Evolutionary conservation across 1,140 invertebrate genomes (phyloP).

Genomic region (Drosophila willistoni): DNA sequence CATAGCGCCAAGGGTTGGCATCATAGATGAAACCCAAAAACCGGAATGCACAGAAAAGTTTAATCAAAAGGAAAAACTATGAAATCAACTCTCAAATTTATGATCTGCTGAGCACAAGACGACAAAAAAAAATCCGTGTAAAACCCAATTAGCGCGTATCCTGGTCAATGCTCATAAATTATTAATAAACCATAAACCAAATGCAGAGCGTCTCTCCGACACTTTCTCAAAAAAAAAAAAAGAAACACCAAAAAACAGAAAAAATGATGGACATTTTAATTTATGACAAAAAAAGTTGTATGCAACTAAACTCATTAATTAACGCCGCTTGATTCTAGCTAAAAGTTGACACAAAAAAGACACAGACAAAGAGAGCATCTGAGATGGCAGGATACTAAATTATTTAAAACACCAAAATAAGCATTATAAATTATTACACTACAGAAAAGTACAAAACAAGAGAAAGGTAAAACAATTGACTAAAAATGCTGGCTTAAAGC

Average conservation of each 20-base stretch:
- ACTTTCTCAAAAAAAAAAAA: background rate
- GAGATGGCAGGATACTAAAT: background rate
- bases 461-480: slow-evolving; percentile 48
- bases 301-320: slow-evolving; percentile 41
- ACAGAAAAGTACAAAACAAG: slow-evolving; percentile 11
- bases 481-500: slow-evolving; percentile 21
- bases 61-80: slow-evolving; percentile 13
- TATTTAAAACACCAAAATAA: slow-evolving; percentile 5
- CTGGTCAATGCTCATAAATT: slow-evolving; percentile 8
- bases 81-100: slow-evolving; percentile 7
- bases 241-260: too few species aligned
- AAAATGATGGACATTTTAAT: slow-evolving; percentile 38
- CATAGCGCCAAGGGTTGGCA: slow-evolving; percentile 32
- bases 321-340: slow-evolving; percentile 32
- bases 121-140: background rate
- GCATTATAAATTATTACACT: slow-evolving; percentile 21
- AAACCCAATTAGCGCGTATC: slow-evolving; percentile 7
- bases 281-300: slow-evolving; percentile 23
- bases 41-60: background rate
- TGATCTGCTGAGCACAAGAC: background rate
- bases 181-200: slow-evolving; percentile 6
- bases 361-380: background rate
- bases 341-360: slow-evolving; percentile 16
- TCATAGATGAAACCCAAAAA: slow-evolving; percentile 4
- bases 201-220: background rate